These are phyloP conservation scores for Cephonodes hylas DNA, from an alignment of 2,888 invertebrate genomes.

Conservation along the genomic window DNA sequence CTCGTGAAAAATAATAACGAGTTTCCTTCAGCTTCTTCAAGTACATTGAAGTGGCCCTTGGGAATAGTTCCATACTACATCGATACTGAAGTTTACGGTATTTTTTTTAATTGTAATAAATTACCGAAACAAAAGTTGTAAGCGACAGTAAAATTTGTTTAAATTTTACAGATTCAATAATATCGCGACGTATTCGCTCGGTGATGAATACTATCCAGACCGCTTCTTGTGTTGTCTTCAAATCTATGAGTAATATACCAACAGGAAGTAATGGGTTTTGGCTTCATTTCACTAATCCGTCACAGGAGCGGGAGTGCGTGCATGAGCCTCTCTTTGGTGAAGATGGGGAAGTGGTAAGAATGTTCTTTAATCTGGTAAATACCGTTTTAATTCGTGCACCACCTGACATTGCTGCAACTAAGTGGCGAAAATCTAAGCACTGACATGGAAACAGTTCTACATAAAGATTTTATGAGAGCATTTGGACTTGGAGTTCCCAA, in stretches of 20 bases:
- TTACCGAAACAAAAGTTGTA: not conserved
- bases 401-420: too few relatives aligned
- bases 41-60: conserved; percentile 28
- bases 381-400: too few relatives aligned
- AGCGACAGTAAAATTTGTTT: too few relatives aligned
- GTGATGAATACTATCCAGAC: conserved; percentile 46
- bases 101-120: not conserved
- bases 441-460: too few relatives aligned
- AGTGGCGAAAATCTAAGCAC: too few relatives aligned
- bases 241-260: conserved; percentile 20
- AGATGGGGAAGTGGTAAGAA: conserved; percentile 47
- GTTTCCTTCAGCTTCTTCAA: not conserved
- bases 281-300: conserved; percentile 53
- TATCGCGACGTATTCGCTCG: conserved; percentile 33
- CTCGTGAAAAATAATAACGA: not conserved
- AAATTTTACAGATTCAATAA: conserved; percentile 35
- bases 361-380: too few relatives aligned
- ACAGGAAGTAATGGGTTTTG: conserved; percentile 25
- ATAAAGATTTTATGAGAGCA: too few relatives aligned
- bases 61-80: conserved; percentile 40
- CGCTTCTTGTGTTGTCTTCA: conserved; percentile 52
- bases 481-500: too few relatives aligned
- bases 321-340: conserved; percentile 34
- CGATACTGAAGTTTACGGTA: conserved; percentile 36
- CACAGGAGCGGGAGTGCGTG: conserved; percentile 41